Evolutionary conservation across 2,888 invertebrate genomes (phyloP), one percentile per base, ranked within the genome.

Genomic region (Erynnis tages): DNA sequence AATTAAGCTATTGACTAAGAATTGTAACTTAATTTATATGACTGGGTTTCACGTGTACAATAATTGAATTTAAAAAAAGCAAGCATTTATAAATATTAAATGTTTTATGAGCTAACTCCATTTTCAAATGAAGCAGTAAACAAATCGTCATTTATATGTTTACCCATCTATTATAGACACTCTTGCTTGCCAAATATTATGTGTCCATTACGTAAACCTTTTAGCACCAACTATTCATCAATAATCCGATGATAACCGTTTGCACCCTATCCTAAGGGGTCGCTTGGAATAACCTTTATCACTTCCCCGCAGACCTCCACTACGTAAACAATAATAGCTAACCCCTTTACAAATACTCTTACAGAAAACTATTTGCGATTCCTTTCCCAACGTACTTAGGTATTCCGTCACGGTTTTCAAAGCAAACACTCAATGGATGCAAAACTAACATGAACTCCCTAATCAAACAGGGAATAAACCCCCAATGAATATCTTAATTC

Each of bases 401-500:
- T 34, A 49, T 49, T 49, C 49, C 49, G 49, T 27, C 41, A 41
- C 27, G 49, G 49, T 41, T 49, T 40, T 41, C 49, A 49, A 49
- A 34, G 49, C 25, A 49, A 49, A 41, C 41, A 49, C 41, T 49
- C 41, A 34, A 41, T 49, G 49, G 50, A 50, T 50, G 43, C 50
- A 37, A 35, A 50, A 44, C 43, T 44, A 37, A 50, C 29, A 43
- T 37, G 43, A 37, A 37, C 29, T 29, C 25, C 53, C 46, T 50
- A 54, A 50, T 50, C 54, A 56, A 46, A 56, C 50, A 50, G 19
- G 1, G 32, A 14, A 37, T 34, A 46, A 41, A 48, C 30, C 17
- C 21, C 29, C 37, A 55, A 57, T 57, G 41, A 55, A 57, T 57
- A 50, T 40, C 46, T 55, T 52, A 50, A 50, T 37, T 40, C 46